Conservation (phyloP, 2,113 vertebrate genomes). For the Oophaga pumilio region DNA sequence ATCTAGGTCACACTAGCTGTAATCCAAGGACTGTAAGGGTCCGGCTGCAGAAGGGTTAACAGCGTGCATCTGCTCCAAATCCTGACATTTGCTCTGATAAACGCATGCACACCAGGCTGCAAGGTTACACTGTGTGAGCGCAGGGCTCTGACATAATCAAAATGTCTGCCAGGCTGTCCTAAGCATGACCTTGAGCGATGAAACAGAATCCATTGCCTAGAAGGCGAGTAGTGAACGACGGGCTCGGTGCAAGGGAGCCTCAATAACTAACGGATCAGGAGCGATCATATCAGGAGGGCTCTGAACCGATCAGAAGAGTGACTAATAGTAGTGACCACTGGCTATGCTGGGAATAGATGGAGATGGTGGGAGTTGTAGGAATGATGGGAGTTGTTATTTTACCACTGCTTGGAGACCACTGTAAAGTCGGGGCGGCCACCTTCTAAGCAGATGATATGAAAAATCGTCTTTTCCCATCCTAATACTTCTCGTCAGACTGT, state of each 20-base stretch:
- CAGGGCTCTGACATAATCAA: slow-evolving; percentile 24
- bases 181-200: slow-evolving; percentile 37
- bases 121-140: slow-evolving; percentile 6
- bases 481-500: too few species aligned
- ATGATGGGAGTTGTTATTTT: too few species aligned
- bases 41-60: slow-evolving; percentile 4
- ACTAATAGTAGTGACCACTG: too few species aligned
- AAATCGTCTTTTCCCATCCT: too few species aligned
- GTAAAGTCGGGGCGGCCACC: too few species aligned
- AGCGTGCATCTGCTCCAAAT: not conserved
- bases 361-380: too few species aligned
- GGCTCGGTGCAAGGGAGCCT: not conserved
- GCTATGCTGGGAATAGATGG: too few species aligned
- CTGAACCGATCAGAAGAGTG: too few species aligned
- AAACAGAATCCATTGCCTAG: slow-evolving; percentile 38
- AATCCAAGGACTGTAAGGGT: not conserved
- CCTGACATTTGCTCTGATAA: not conserved
- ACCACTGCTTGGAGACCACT: too few species aligned
- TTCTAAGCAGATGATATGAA: too few species aligned
- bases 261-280: too few species aligned
- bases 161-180: slow-evolving; percentile 49
- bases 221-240: not conserved
- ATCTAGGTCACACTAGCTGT: not conserved
- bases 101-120: not conserved
- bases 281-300: too few species aligned